phyloP scores from a whole-genome alignment of 2,113 vertebrate genomes.

The Thryonomys swinderianus region DNA sequence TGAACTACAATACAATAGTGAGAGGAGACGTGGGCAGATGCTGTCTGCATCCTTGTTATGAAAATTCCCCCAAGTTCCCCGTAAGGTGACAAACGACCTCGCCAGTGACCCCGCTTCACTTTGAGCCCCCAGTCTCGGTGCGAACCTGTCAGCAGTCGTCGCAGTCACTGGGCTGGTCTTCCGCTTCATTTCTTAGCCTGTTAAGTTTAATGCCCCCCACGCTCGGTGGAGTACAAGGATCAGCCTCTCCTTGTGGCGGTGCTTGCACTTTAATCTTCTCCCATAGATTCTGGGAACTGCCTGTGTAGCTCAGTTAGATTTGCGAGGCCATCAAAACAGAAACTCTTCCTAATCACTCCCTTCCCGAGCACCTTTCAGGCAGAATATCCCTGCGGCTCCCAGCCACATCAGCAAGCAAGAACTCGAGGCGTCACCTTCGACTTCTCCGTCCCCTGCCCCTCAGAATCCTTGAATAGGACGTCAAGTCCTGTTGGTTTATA shows the following conservation, averaged over 20 bases:
- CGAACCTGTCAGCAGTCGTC: slow-evolving; percentile 7
- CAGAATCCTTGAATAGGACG: not conserved
- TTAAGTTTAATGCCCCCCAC: slow-evolving; percentile 56
- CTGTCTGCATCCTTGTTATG: not conserved
- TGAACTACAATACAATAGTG: not conserved
- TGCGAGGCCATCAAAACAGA: not conserved
- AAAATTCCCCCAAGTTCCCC: not conserved
- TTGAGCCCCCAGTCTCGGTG: not conserved
- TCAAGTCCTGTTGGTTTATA: not conserved
- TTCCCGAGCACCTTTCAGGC: not conserved
- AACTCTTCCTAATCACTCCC: not conserved
- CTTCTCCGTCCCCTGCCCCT: not conserved
- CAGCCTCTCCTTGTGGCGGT: slow-evolving; percentile 46
- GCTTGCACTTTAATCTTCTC: slow-evolving; percentile 3
- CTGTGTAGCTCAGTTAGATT: not conserved
- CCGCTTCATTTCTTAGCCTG: slow-evolving; percentile 61
- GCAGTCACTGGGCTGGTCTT: not conserved
- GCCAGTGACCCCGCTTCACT: not conserved
- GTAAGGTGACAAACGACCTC: not conserved
- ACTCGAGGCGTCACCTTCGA: not conserved
- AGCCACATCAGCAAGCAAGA: not conserved
- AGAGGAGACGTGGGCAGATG: not conserved
- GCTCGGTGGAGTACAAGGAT: slow-evolving; percentile 29
- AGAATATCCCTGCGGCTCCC: not conserved
- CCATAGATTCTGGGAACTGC: not conserved